These are phyloP conservation scores for Morphnarchus princeps DNA, from an alignment of 2,113 vertebrate species.

Conservation along the genomic window DNA sequence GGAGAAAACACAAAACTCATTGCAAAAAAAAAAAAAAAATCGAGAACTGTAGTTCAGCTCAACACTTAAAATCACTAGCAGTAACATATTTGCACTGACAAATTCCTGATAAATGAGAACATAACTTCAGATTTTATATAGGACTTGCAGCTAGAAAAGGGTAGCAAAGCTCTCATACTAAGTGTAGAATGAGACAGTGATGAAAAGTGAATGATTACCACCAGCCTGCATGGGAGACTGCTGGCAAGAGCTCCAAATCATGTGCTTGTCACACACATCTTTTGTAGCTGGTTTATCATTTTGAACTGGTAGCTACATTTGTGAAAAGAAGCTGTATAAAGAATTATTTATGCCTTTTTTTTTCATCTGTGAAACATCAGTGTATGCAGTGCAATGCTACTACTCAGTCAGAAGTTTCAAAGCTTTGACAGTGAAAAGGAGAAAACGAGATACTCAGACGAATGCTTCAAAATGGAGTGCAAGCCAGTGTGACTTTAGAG, in stretches of 20 bases:
- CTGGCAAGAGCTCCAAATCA: not conserved
- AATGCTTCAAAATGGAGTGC: not conserved
- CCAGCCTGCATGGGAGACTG: not conserved
- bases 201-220: not conserved
- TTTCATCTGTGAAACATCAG: not conserved
- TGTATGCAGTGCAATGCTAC: not conserved
- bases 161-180: not conserved
- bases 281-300: not conserved
- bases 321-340: not conserved
- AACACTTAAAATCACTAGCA: not conserved
- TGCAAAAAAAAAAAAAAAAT: not conserved
- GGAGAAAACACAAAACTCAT: not conserved
- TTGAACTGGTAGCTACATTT: not conserved
- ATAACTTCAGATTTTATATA: constrained; percentile 16
- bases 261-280: not conserved
- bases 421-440: not conserved
- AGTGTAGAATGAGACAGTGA: not conserved
- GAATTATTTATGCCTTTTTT: not conserved
- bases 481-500: not conserved
- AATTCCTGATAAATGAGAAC: not conserved
- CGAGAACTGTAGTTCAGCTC: not conserved
- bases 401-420: not conserved
- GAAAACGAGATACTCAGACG: not conserved
- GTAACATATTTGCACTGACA: not conserved
- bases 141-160: not conserved